Evolutionary conservation across 2,113 vertebrate species (phyloP).

Genomic region (Centrocercus urophasianus): DNA sequence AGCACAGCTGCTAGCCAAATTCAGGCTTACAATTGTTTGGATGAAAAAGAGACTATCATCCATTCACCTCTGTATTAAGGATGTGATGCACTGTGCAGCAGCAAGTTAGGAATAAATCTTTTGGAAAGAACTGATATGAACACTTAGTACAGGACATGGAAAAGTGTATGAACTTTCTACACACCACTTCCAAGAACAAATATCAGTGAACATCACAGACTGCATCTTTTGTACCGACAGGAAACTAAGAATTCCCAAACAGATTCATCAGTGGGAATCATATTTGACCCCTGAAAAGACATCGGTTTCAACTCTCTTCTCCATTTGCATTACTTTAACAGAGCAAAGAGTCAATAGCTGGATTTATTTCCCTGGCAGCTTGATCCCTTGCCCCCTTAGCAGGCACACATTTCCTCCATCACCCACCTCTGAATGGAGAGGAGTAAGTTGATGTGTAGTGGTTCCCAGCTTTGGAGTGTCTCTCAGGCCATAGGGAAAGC

Average conservation of each 20-base stretch:
- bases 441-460: too few species aligned
- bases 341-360: neutral
- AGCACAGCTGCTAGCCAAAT: conserved; percentile 68
- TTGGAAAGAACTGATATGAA: conserved; percentile 51
- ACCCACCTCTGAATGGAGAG: neutral
- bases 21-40: conserved; percentile 66
- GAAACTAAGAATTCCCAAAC: neutral
- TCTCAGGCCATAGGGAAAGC: neutral
- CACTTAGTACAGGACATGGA: neutral
- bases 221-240: neutral
- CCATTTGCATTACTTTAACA: neutral
- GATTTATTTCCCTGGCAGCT: neutral
- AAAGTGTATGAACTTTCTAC: conserved; percentile 20
- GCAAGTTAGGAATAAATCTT: conserved; percentile 63
- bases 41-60: conserved; percentile 65
- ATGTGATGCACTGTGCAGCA: conserved; percentile 59
- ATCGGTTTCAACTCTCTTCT: neutral
- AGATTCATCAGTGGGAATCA: neutral
- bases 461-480: neutral
- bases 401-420: neutral
- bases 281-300: neutral
- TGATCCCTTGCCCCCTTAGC: neutral
- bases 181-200: neutral
- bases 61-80: conserved; percentile 61
- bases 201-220: neutral